Conservation (phyloP, 1,140 invertebrate genomes). For the Phthorimaea operculella region DNA sequence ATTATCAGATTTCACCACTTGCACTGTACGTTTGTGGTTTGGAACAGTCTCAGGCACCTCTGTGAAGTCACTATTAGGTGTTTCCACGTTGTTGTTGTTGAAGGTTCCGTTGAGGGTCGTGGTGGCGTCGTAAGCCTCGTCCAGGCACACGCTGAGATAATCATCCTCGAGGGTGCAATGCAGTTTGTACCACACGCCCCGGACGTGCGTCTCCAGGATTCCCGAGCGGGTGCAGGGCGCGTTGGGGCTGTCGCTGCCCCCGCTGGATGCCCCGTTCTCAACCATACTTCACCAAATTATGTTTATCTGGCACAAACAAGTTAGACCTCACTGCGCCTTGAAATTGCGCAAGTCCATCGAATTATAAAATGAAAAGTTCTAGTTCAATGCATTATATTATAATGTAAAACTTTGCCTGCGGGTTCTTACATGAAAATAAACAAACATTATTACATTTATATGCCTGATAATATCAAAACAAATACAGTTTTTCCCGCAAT, state of each 20-base stretch:
- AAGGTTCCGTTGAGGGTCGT: slow-evolving; percentile 78
- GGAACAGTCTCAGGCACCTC: slow-evolving; percentile 89
- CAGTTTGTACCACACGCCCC: slow-evolving; percentile 94
- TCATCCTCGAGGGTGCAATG: slow-evolving; percentile 93
- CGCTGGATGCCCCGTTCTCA: slow-evolving; percentile 64
- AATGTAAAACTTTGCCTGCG: background rate
- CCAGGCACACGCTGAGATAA: slow-evolving; percentile 89
- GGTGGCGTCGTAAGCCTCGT: slow-evolving; percentile 77
- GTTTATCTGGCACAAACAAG: slow-evolving; percentile 9
- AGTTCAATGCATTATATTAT: no score
- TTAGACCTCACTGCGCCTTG: background rate
- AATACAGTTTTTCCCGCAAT: slow-evolving; percentile 37
- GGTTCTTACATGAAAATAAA: background rate
- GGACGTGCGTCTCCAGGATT: slow-evolving; percentile 88
- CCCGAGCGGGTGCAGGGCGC: slow-evolving; percentile 71
- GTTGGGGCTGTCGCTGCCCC: slow-evolving; percentile 61
- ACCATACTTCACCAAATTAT: slow-evolving; percentile 48
- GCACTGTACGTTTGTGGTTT: slow-evolving; percentile 92
- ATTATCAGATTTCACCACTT: slow-evolving; percentile 96
- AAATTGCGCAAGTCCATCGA: slow-evolving; percentile 9
- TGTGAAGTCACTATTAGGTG: slow-evolving; percentile 76
- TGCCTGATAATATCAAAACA: slow-evolving; percentile 5
- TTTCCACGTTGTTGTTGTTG: slow-evolving; percentile 80
- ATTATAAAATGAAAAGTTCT: background rate
- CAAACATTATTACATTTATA: slow-evolving; percentile 1